A percentile compares a stretch with the other conserved stretches of the same genome.
Conservation (phyloP, 2,113 vertebrate species). For the Murina feae region DNA sequence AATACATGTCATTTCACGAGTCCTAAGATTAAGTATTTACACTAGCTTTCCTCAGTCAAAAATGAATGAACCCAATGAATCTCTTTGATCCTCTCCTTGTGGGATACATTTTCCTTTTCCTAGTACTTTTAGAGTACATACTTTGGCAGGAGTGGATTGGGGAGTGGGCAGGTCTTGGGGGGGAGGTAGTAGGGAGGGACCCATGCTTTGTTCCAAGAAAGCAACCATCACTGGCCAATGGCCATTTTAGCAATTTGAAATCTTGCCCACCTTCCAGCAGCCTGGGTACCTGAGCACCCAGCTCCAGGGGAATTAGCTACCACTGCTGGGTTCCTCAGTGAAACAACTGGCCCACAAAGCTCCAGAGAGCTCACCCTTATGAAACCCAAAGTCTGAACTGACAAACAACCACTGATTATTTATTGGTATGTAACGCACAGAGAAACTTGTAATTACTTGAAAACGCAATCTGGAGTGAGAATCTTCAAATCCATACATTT, state of each 20-base stretch:
- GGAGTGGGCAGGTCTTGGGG: background rate
- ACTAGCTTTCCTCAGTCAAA: constrained; percentile 21
- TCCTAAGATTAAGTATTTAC: constrained; percentile 34
- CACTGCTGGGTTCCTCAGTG: background rate
- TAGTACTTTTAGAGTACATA: background rate
- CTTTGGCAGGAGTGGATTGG: background rate
- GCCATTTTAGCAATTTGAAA: background rate
- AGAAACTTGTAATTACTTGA: background rate
- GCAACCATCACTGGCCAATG: background rate
- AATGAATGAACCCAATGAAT: background rate
- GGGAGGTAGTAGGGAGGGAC: background rate
- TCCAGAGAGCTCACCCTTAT: background rate
- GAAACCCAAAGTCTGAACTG: background rate
- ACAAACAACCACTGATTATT: background rate
- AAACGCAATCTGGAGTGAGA: background rate
- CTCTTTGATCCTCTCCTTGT: constrained; percentile 35
- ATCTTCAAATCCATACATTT: background rate
- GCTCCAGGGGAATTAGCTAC: background rate
- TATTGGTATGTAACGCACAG: background rate
- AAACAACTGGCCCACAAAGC: background rate
- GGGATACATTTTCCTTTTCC: background rate
- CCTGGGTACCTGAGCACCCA: background rate
- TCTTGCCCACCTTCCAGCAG: background rate
- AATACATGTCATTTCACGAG: constrained; percentile 29
- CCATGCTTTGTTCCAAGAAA: background rate